Percentiles rank a stretch among this genome's conserved stretches.
These are phyloP conservation scores for Melinopterus prodromus DNA, from an alignment of 2,888 invertebrate genomes.

Conservation along the genomic window DNA sequence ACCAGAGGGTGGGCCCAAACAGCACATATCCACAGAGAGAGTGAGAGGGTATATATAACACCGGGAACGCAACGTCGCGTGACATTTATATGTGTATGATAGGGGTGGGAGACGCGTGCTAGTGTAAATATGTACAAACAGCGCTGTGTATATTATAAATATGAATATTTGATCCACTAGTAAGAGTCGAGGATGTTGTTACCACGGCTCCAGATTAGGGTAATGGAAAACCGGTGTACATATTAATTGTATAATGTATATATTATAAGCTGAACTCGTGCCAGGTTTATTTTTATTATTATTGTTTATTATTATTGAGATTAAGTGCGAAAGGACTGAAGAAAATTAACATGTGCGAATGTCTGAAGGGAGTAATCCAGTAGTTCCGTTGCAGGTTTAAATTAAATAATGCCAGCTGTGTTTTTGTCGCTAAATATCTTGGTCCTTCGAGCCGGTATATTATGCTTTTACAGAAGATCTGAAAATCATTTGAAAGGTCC, in stretches of 20 bases:
- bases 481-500: no score
- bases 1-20: slow-evolving; percentile 6
- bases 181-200: background rate
- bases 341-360: background rate
- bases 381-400: background rate
- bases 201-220: background rate
- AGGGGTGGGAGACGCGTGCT: background rate
- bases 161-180: background rate
- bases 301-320: background rate
- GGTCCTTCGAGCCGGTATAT: no score
- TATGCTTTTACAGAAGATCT: no score
- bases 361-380: background rate
- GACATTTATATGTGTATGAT: slow-evolving; percentile 19
- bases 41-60: background rate
- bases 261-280: slow-evolving; percentile 4
- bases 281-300: background rate
- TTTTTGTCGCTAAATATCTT: no score
- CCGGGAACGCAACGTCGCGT: slow-evolving; percentile 13
- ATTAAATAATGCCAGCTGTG: background rate
- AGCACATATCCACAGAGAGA: background rate
- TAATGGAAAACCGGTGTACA: slow-evolving; percentile 4
- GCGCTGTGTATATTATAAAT: slow-evolving; percentile 38
- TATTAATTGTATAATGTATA: background rate
- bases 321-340: background rate
- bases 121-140: slow-evolving; percentile 52